Conservation (phyloP, 2,113 vertebrate species). For the Mirza zaza region DNA sequence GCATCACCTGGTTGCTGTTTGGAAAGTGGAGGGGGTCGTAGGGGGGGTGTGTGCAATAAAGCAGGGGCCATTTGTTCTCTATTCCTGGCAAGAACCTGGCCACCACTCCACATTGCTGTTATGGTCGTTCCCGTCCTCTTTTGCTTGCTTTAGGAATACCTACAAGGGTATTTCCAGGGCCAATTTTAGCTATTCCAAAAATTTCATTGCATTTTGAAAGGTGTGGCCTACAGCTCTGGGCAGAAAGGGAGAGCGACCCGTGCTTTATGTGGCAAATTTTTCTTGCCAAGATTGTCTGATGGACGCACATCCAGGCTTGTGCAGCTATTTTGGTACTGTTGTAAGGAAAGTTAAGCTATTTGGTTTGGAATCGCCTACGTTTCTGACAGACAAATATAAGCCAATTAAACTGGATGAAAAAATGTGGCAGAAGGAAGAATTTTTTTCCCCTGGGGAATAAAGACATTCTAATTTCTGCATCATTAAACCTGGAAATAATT, state of each 20-base stretch:
- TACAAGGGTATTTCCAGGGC: slow-evolving; percentile 55
- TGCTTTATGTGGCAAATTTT: slow-evolving; percentile 57
- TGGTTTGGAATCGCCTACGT: slow-evolving; percentile 73
- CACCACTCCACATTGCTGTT: neutral
- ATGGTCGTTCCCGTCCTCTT: neutral
- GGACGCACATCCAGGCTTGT: neutral
- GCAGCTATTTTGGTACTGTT: slow-evolving; percentile 50
- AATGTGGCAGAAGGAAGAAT: slow-evolving; percentile 29
- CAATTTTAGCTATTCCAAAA: slow-evolving; percentile 70
- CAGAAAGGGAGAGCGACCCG: neutral
- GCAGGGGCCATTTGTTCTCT: neutral
- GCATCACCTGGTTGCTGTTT: neutral
- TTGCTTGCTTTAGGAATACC: slow-evolving; percentile 32
- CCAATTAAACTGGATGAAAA: slow-evolving; percentile 79
- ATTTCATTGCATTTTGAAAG: slow-evolving; percentile 68
- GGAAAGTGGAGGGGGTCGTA: neutral
- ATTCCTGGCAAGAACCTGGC: neutral
- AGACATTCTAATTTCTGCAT: slow-evolving; percentile 74
- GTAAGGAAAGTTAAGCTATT: slow-evolving; percentile 68
- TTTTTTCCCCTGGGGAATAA: slow-evolving; percentile 67
- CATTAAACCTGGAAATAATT: slow-evolving; percentile 79
- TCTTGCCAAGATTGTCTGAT: slow-evolving; percentile 63
- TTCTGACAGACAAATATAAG: slow-evolving; percentile 77
- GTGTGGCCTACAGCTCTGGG: neutral
- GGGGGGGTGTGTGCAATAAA: neutral